Evolutionary conservation across 2,797 vertebrate species (phyloP), one percentile per base, ranked within the genome.

Genomic region (Periparus ater): DNA sequence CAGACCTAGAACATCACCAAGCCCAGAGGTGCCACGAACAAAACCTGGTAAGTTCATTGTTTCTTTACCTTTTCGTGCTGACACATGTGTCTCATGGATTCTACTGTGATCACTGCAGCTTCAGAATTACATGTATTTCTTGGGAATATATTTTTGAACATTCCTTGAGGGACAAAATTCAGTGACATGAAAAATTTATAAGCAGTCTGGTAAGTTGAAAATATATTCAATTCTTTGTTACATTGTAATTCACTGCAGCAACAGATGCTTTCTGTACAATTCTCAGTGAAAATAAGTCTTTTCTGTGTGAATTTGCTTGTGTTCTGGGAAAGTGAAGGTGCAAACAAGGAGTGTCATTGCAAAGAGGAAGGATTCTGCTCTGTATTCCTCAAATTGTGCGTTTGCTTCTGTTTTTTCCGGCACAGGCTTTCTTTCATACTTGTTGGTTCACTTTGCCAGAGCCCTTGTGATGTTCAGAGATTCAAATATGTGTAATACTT

Each of bases 11-110:
- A 38, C 88, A 58, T 68, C 96, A 54, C 95, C 88, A 67, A 96
- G 21, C 58, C 97, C 98, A 89, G 96, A 97, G 44, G 86, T 94
- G 42, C 91, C 97, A 89, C 95, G 79, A 29, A 96, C 88, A 72
- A 97, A 80, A 65, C 79, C 93, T 97, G 97, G 98, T 97, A 97
- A 96, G 89, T 77, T 73, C 10, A 9, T 57, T 93, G n/a, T 65
- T 92, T 53, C n/a, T 95, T 95, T 90, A 34, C 55, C n/a, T 85
- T 93, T 34, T 27, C 50, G 36, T 55, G 15, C 8, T 42, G 18
- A 34, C 30, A n/a, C 4, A 0, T 15, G 5, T 26, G 29, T 81
- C 17, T 77, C 40, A 44, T 8, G 7, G 74, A 40, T 58, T 75
- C 38, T 87, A 0, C 48, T 74, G 20, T 74, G n/a, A 66, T 72